These are phyloP conservation scores for Pollachius pollachius DNA, from an alignment of 2,113 vertebrate species.

Conservation along the genomic window DNA sequence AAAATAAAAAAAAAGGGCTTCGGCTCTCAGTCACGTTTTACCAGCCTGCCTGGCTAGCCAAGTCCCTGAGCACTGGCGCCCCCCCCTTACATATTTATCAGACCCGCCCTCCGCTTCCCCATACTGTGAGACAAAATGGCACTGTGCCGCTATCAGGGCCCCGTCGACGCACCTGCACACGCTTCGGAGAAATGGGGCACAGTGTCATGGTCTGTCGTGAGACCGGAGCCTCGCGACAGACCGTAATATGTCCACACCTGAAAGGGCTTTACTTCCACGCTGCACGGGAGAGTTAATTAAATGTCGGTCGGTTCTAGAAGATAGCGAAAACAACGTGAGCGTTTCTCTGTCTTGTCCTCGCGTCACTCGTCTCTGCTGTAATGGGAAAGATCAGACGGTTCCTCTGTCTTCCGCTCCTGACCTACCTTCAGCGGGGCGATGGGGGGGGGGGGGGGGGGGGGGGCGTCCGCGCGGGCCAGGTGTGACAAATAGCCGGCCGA, in stretches of 20 bases:
- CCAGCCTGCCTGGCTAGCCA: conserved; percentile 21
- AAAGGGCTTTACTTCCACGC: conserved; percentile 23
- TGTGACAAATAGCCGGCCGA: too few relatives aligned
- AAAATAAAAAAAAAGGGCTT: conserved; percentile 51
- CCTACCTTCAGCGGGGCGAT: too few relatives aligned
- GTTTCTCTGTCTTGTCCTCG: background rate
- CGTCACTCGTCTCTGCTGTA: background rate
- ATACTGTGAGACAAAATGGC: conserved; percentile 21
- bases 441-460: too few relatives aligned
- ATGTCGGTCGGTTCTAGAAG: conserved; percentile 18
- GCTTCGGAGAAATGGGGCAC: background rate
- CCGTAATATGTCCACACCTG: conserved; percentile 3
- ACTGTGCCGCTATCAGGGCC: conserved; percentile 5
- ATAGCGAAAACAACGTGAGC: conserved; percentile 7
- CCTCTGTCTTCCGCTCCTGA: too few relatives aligned
- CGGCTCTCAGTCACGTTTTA: conserved; percentile 38
- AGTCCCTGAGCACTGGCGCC: conserved; percentile 25
- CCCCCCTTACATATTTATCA: conserved; percentile 55
- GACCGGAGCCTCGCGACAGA: too few relatives aligned
- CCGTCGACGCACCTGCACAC: background rate
- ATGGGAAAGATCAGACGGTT: too few relatives aligned
- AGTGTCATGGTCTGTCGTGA: background rate
- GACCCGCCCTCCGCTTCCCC: conserved; percentile 23
- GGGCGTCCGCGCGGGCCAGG: too few relatives aligned
- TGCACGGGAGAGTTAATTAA: conserved; percentile 12